Evolutionary conservation across 2,113 vertebrate species (phyloP).

Genomic region (Speoplatyrhinus poulsoni): DNA sequence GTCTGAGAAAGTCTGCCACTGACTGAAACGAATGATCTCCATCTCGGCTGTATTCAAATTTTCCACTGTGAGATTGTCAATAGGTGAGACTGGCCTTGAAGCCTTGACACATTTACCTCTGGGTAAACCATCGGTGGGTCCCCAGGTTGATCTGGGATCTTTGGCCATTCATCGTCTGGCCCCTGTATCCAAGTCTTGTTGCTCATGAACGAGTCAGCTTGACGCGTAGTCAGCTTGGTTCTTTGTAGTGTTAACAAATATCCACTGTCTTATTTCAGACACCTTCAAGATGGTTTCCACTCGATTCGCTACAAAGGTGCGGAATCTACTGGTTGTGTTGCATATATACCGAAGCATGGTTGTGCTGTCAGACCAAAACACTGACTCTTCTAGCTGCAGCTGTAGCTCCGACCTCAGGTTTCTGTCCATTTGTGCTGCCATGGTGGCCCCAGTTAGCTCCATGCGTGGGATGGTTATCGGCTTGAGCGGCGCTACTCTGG

Average conservation of each 20-base stretch:
- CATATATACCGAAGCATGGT: constrained; percentile 20
- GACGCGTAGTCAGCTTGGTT: constrained; percentile 18
- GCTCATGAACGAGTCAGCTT: not conserved
- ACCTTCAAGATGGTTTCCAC: not conserved
- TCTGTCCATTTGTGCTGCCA: constrained; percentile 5
- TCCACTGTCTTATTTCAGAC: constrained; percentile 6
- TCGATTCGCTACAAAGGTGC: constrained; percentile 12
- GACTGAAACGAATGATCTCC: not conserved
- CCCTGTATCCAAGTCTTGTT: too few relatives aligned
- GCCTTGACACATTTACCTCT: too few relatives aligned
- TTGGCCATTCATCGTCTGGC: not conserved
- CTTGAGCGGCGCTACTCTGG: constrained; percentile 10
- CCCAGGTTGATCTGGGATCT: not conserved
- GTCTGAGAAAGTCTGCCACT: not conserved
- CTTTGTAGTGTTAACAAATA: constrained; percentile 1
- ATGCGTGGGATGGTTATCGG: constrained; percentile 12
- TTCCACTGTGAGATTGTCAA: not conserved
- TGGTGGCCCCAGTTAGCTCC: constrained; percentile 15
- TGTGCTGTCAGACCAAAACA: constrained; percentile 22
- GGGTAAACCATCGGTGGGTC: too few relatives aligned
- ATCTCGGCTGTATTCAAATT: not conserved
- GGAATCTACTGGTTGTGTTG: constrained; percentile 22
- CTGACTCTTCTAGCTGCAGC: constrained; percentile 7
- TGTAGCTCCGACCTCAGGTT: constrained; percentile 9
- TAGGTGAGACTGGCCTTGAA: not conserved